A percentile compares a stretch with the other conserved stretches of the same genome.
Evolutionary conservation across 2,113 vertebrate genomes (phyloP).

Genomic region (Oryzias melastigma): DNA sequence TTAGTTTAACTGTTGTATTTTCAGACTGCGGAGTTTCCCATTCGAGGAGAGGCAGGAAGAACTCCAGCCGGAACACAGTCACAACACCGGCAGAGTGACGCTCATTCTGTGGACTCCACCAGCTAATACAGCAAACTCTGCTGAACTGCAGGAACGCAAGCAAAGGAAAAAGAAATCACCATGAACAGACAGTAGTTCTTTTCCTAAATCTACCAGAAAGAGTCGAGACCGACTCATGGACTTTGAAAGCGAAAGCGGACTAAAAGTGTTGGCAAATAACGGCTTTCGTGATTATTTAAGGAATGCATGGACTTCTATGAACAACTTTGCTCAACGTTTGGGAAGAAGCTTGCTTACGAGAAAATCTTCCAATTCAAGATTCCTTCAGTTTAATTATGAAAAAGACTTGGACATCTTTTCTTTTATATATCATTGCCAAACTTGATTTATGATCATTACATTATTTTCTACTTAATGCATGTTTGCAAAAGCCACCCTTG

Average conservation of each 20-base stretch:
- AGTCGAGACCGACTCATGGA: slow-evolving; percentile 6
- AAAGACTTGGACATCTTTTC: slow-evolving; percentile 33
- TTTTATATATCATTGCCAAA: not conserved
- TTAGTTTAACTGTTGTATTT: slow-evolving; percentile 13
- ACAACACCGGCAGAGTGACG: slow-evolving; percentile 17
- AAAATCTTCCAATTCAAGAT: not conserved
- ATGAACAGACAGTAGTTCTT: slow-evolving; percentile 35
- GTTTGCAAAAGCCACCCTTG: not conserved
- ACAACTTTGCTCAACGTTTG: slow-evolving; percentile 7
- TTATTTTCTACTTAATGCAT: slow-evolving; percentile 10
- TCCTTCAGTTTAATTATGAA: not conserved
- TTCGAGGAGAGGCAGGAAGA: slow-evolving; percentile 61
- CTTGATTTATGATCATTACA: slow-evolving; percentile 7
- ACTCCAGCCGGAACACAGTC: slow-evolving; percentile 35
- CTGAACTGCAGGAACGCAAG: slow-evolving; percentile 4
- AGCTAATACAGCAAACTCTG: slow-evolving; percentile 19
- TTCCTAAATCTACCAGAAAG: slow-evolving; percentile 14
- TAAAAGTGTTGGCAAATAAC: not conserved
- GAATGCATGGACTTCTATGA: slow-evolving; percentile 6
- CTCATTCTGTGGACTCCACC: slow-evolving; percentile 10
- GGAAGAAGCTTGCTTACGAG: not conserved
- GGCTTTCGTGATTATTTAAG: slow-evolving; percentile 2
- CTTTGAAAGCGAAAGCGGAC: not conserved
- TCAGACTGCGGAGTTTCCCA: slow-evolving; percentile 64
- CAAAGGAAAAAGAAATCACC: slow-evolving; percentile 21